Conservation (phyloP, 2,797 vertebrate species). For the Tolypeutes matacus region DNA sequence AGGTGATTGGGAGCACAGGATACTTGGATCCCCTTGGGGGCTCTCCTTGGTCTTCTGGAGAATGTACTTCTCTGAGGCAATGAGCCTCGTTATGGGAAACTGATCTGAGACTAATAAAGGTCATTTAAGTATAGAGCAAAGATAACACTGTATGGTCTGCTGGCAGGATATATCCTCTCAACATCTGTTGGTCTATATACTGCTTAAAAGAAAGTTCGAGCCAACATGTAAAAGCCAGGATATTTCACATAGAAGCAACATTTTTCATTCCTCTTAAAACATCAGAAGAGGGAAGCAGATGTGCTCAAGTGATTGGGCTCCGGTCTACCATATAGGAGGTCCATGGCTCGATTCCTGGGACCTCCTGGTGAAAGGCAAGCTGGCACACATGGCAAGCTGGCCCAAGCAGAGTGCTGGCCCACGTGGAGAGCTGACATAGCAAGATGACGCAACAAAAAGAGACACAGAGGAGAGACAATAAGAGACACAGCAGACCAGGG, state of each 20-base stretch:
- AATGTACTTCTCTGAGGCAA: not conserved
- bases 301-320: no score
- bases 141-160: not conserved
- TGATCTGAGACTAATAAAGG: not conserved
- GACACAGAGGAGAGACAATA: no score
- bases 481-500: no score
- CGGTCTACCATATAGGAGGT: no score
- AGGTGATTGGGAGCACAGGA: not conserved
- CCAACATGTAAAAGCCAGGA: not conserved
- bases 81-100: not conserved
- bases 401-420: no score
- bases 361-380: no score
- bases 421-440: no score
- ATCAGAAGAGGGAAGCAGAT: no score
- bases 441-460: no score
- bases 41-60: not conserved
- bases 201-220: not conserved
- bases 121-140: not conserved
- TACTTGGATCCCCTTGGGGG: not conserved
- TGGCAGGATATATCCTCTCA: not conserved
- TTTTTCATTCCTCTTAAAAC: not conserved
- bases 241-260: not conserved
- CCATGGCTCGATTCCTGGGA: no score
- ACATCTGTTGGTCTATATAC: not conserved
- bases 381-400: no score